Base-by-base conservation (phyloP, 2,888 invertebrate species). In the Platycheirus rosarum region DNA sequence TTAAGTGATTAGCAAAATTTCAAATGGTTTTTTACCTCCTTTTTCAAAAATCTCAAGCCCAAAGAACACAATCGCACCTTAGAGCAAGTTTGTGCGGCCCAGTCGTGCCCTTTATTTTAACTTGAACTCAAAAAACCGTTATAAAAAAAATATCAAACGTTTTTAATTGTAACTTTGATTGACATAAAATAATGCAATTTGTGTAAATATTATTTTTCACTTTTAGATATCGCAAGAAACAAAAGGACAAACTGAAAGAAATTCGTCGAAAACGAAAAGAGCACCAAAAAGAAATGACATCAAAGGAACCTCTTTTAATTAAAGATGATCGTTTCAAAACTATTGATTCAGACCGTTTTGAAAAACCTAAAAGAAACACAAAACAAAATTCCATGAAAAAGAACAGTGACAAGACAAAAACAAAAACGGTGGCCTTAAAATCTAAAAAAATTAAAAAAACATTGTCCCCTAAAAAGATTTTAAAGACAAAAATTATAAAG, bases 291-390 rank as follows among this genome's bases (percentile, higher is more conserved):
- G 85, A 89, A 74, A 82, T 85, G 20, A 79, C 77, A 0, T 85
- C 84, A 18, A 69, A 85, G 48, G 86, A 86, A 8, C 71, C 86
- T 2, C 84, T 77, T 3, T 80, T 89, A 9, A 80, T 88, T 1
- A 82, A 87, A 4, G 91, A 91, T 70, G 90, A 89, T 9, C 90
- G 91, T 0, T 91, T 91, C 37, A 88, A 88, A 37, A 66, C 85
- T 0, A 85, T 91, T 1, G 86, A 89, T 51, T 77, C 82, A 18
- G 73, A 86, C 3, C 86, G 88, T 2, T 90, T 89, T 55, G 86
- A 86, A 44, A 88, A 88, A 48, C 87, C 86, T 46, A 86, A 86
- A 18, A 78, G 79, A 13, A 86, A 84, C 42, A 60, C 42, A 0
- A 77, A 73, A 40, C 44, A 73, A 18, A 23, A 53, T 29, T 35